Percentiles rank a stretch among this genome's conserved stretches.
Evolutionary conservation across 2,797 vertebrate genomes (phyloP).

Genomic region (Neoniphon sammara): DNA sequence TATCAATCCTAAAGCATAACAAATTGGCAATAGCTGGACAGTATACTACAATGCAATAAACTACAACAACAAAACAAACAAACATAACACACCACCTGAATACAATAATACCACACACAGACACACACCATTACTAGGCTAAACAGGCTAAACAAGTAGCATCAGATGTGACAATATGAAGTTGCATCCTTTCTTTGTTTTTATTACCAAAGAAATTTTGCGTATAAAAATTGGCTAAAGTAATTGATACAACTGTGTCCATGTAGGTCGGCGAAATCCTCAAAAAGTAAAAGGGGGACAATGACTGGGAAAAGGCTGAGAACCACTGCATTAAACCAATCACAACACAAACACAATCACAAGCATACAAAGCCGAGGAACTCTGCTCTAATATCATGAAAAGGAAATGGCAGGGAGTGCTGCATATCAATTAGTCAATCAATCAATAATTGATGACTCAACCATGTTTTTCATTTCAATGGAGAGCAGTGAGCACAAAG

Average conservation of each 20-base stretch:
- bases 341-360: too few species aligned
- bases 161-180: too few species aligned
- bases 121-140: neutral
- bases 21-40: neutral
- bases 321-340: too few species aligned
- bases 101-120: neutral
- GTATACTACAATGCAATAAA: neutral
- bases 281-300: too few species aligned
- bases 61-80: neutral
- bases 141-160: neutral
- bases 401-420: neutral
- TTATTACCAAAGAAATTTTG: too few species aligned
- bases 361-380: too few species aligned
- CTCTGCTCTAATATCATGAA: neutral
- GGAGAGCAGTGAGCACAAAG: conserved; percentile 8
- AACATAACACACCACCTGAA: neutral
- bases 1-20: neutral
- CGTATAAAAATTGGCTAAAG: too few species aligned
- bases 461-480: conserved; percentile 10
- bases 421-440: conserved; percentile 28
- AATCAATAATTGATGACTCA: conserved; percentile 25
- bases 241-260: too few species aligned
- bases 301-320: too few species aligned
- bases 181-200: too few species aligned
- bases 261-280: too few species aligned